Evolutionary conservation across 2,888 invertebrate genomes (phyloP).

Genomic region (Himalopsyche anomala): DNA sequence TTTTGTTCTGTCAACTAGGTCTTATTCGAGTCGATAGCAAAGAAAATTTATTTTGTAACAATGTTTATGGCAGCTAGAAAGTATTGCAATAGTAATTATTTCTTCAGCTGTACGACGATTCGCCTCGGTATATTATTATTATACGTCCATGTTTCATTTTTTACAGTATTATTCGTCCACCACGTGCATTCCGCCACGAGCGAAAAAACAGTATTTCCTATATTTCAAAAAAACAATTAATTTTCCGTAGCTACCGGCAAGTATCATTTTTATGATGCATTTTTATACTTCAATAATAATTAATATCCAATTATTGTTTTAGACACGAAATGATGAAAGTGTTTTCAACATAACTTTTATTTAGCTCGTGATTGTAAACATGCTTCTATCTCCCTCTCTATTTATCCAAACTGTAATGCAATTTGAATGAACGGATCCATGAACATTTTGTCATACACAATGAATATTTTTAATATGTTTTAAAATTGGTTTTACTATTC

Average conservation of each 20-base stretch:
- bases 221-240: constrained; percentile 27
- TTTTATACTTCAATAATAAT: background rate
- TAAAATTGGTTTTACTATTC: too few relatives aligned
- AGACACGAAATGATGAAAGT: constrained; percentile 18
- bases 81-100: constrained; percentile 1
- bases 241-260: background rate
- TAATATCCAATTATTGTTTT: constrained; percentile 22
- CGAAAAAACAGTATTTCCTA: constrained; percentile 17
- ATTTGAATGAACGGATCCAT: too few relatives aligned
- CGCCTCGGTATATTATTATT: constrained; percentile 19
- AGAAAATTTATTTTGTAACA: constrained; percentile 30
- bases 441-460: too few relatives aligned
- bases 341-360: constrained; percentile 1
- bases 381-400: background rate
- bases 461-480: too few relatives aligned
- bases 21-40: background rate
- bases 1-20: constrained; percentile 16
- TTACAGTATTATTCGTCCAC: constrained; percentile 4
- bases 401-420: too few relatives aligned
- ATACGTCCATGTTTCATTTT: constrained; percentile 1
- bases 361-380: background rate
- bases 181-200: constrained; percentile 14
- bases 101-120: constrained; percentile 7
- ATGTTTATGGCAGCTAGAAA: constrained; percentile 28
- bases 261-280: background rate